A percentile compares a stretch with the other conserved stretches of the same genome.
Evolutionary conservation across 92 coral and sea anemone genomes (phyloP).

Genomic region (Epizoanthus illoricatus): DNA sequence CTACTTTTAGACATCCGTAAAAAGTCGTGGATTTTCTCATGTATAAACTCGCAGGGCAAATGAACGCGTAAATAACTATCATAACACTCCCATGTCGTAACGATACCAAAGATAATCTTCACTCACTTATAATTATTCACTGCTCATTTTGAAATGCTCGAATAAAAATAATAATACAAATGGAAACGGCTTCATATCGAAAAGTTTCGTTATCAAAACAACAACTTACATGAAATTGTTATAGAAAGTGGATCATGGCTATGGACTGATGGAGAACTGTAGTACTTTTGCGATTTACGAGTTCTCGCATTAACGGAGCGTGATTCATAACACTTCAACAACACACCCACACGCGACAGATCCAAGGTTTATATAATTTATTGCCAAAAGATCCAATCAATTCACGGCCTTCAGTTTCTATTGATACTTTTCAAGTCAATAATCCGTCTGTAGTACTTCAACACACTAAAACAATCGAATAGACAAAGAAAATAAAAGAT

Average conservation of each 20-base stretch:
- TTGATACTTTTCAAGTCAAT: conserved; percentile 31
- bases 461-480: conserved; percentile 3
- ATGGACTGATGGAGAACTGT: too few species aligned
- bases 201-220: conserved; percentile 4
- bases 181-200: not conserved
- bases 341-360: conserved; percentile 30
- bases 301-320: conserved; percentile 6
- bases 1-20: not conserved
- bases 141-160: not conserved
- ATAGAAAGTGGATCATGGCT: not conserved
- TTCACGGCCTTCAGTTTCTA: not conserved
- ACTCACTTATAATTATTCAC: not conserved
- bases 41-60: not conserved
- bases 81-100: too few species aligned
- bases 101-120: not conserved
- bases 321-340: not conserved
- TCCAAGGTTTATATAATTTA: not conserved
- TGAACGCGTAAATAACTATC: not conserved
- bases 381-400: conserved; percentile 3
- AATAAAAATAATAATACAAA: not conserved
- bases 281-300: not conserved
- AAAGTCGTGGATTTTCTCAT: not conserved
- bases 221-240: not conserved
- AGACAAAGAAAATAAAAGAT: conserved; percentile 12
- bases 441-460: conserved; percentile 26